Base-by-base conservation (phyloP, 64 coral and sea anemone genomes). In the Cladopsammia gracilis region DNA sequence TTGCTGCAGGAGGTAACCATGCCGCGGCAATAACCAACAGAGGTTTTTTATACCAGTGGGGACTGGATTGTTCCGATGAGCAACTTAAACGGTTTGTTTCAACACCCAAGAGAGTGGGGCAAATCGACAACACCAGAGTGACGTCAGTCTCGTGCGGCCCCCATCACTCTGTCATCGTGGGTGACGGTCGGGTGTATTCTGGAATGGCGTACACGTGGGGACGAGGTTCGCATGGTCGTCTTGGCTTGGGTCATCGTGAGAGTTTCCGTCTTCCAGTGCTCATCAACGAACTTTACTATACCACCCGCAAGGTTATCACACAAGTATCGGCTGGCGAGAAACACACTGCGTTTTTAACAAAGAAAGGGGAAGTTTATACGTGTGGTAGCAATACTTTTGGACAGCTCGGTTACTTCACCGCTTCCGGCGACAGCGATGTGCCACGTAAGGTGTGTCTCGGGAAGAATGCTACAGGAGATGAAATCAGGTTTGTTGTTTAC, bases 301-400 rank as follows among this genome's bases (percentile, higher is more conserved):
- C 5, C 42, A 7, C 44, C 50, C 34, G 46, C 5, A 96, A 76
- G 58, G 78, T 90, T 80, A 83, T 92, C 7, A 44, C n/a, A 20
- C 82, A 58, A 5, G 95, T 96, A 7, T 89, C 95, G 34, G 90
- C 90, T 60, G 95, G 95, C 10, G 22, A 44, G 49, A 93, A 92
- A 45, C 95, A 96, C 64, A 77, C 86, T 5, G 95, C 90, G 4
- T 93, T 96, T 86, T 73, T 93, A 34, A 93, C 95, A 0, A 74
- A 87, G 11, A 50, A 96, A 18, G 95, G 95, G 51, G 62, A 89
- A 20, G 90, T 96, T 46, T 96, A 78, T 48, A 96, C 95, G 7
- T 96, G 95, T 73, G 95, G 95, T 10, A 86, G n/a, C 75, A 96
- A 96, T 87, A 14, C 67, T 22, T 77, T 60, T 46, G 95, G 95